Evolutionary conservation across 2,888 invertebrate genomes (phyloP).

Genomic region (Dryomyza anilis): DNA sequence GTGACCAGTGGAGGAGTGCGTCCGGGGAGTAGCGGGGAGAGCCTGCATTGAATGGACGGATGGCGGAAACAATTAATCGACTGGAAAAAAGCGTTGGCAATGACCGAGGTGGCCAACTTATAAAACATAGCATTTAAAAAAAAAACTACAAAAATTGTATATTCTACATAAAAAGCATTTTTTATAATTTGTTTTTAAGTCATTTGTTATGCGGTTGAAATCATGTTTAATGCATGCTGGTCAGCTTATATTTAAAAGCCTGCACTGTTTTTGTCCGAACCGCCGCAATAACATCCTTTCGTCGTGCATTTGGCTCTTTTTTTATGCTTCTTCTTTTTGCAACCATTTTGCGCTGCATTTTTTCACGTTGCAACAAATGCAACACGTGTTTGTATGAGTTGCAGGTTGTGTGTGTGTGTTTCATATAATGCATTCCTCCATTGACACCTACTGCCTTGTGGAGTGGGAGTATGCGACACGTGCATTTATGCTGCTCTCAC

Average conservation of each 20-base stretch:
- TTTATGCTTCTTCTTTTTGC: no score
- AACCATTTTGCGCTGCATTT: background rate
- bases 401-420: background rate
- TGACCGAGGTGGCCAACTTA: background rate
- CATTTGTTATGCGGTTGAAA: background rate
- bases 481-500: background rate
- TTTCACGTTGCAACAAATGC: constrained; percentile 17
- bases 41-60: background rate
- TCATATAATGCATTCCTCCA: no score
- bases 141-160: constrained; percentile 2
- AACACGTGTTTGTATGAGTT: constrained; percentile 21
- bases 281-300: background rate
- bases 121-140: background rate
- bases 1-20: background rate
- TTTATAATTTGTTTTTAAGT: background rate
- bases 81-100: constrained; percentile 31
- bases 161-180: background rate
- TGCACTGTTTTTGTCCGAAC: no score
- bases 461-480: constrained; percentile 7
- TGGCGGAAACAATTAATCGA: constrained; percentile 32
- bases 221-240: no score
- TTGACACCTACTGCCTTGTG: no score
- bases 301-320: background rate
- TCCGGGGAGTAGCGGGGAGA: background rate
- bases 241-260: no score